A percentile compares a stretch with the other conserved stretches of the same genome.
Conservation (phyloP, 2,888 invertebrate genomes). For the Peribatodes rhomboidaria region DNA sequence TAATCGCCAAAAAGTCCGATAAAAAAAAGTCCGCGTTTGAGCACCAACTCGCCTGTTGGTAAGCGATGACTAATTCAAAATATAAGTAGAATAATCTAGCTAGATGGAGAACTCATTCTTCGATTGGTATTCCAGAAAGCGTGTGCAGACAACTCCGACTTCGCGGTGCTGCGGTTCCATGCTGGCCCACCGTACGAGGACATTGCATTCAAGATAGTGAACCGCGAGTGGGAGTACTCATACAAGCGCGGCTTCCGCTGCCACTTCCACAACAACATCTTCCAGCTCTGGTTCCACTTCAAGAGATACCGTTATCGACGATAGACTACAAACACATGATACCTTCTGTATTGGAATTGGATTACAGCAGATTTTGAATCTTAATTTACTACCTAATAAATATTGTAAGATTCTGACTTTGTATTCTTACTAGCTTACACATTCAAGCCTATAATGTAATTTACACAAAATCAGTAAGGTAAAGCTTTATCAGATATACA, state of each 20-base stretch:
- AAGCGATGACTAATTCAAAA: neutral
- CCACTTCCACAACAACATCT: conserved; percentile 99
- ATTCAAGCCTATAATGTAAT: neutral
- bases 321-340: conserved; percentile 63
- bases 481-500: no score
- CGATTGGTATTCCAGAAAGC: conserved; percentile 89
- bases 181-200: conserved; percentile 99
- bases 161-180: conserved; percentile 97
- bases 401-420: conserved; percentile 1
- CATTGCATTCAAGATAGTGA: conserved; percentile 99
- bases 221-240: conserved; percentile 99
- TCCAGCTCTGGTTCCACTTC: conserved; percentile 99
- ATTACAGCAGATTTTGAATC: neutral
- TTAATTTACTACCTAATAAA: neutral
- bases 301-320: conserved; percentile 98
- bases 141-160: conserved; percentile 96
- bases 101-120: neutral
- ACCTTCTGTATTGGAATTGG: neutral
- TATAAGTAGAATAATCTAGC: neutral
- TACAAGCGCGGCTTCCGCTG: conserved; percentile 99
- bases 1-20: no score
- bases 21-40: no score
- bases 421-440: conserved; percentile 1
- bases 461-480: neutral
- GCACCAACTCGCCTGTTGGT: no score